Base-by-base conservation (phyloP, 2,888 invertebrate genomes). In the Leptinotarsa tumamoca region DNA sequence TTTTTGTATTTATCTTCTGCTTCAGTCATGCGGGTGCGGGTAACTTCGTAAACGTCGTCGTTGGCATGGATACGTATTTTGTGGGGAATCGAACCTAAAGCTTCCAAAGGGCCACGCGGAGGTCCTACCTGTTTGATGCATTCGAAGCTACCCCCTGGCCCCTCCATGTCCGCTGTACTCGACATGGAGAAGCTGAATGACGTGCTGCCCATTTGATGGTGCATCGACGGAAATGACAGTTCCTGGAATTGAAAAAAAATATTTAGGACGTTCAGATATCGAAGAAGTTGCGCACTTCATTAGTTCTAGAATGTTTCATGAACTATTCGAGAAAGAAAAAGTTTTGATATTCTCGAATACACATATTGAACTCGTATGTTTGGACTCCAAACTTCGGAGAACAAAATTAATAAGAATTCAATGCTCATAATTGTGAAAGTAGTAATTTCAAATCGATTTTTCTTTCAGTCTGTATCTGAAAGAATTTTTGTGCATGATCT, bases 31-130 rank as follows among this genome's bases (percentile, higher is more conserved):
- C 96, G 94, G 88, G 95, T 94, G 89, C 94, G 93, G 82, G 98
- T 98, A 84, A 95, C 94, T 90, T 96, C 96, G 90, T 98, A 98
- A 77, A 97, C 95, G 91, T 98, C 98, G 87, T 98, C 98, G 86
- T 96, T 98, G 85, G 98, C 98, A 88, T 95, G 95, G 84, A 98
- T 95, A 81, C 96, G 94, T 93, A 98, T 95, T 88, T 95, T 95
- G 88, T 94, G 92, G 84, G 94, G 94, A 89, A 98, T 91, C 82
- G 95, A 92, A 83, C 98, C 98, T 90, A 97, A 92, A 84, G 94
- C 93, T 89, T 95, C 94, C 89, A 96, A 90, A 80, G 93, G 92
- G 75, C 87, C 86, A 73, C 87, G 81, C 68, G 86, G 86, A 21
- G 87, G 87, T 87, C 91, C 83, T 90, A 90, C 85, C 90, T 91